Conservation (phyloP, 2,113 vertebrate genomes). For the Porphyrio hochstetteri region DNA sequence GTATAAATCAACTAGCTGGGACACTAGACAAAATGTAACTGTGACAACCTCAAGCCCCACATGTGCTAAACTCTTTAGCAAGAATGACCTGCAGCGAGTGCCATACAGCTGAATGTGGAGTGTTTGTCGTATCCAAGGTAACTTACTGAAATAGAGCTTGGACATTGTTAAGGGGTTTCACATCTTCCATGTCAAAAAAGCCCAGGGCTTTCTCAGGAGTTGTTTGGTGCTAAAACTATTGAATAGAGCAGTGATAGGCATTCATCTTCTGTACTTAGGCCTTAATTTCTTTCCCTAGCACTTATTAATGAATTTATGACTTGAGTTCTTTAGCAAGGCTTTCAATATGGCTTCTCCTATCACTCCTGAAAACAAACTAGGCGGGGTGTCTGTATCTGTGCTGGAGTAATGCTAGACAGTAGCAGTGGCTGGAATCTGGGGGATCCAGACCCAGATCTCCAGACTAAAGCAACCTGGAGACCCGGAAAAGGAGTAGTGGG, state of each 20-base stretch:
- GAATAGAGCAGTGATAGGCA: not conserved
- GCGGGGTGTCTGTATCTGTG: not conserved
- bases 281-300: not conserved
- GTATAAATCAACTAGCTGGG: not conserved
- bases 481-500: not conserved
- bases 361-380: not conserved
- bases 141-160: not conserved
- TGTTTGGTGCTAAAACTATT: not conserved
- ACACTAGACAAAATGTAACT: not conserved
- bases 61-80: not conserved
- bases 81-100: not conserved
- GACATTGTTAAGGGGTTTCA: not conserved
- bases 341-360: not conserved
- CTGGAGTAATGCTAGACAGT: not conserved
- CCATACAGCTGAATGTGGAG: not conserved
- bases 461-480: not conserved
- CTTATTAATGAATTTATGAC: not conserved
- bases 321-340: not conserved
- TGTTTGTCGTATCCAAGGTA: not conserved
- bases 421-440: not conserved
- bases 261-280: not conserved
- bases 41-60: not conserved
- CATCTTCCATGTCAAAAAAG: not conserved
- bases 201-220: not conserved
- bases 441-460: not conserved